phyloP scores from a whole-genome alignment of 2,888 invertebrate species.

The Meiosimyza platycephala region DNA sequence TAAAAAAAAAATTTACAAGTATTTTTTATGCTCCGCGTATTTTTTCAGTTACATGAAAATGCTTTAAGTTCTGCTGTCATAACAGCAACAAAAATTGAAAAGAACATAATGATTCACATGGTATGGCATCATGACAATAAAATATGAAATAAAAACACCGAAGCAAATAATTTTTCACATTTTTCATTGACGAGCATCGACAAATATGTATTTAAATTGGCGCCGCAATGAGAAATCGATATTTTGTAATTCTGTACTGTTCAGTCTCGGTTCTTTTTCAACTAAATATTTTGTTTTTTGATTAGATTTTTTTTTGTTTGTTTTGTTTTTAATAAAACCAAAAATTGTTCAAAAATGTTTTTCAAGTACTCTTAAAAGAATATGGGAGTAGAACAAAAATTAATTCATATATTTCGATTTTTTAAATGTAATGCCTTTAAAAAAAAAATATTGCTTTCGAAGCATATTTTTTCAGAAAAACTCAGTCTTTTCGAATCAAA shows the following conservation, averaged over 20 bases:
- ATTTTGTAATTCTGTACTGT: background rate
- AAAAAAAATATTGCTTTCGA: no score
- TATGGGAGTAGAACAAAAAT: no score
- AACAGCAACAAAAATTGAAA: conserved; percentile 4
- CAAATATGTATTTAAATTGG: conserved; percentile 12
- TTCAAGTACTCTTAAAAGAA: no score
- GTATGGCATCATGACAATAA: background rate
- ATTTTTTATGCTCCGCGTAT: background rate
- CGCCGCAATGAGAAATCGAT: conserved; percentile 14
- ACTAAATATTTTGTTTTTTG: no score
- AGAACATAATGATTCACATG: background rate
- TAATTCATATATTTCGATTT: no score
- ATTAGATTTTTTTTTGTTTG: no score
- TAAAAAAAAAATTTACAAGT: conserved; percentile 3
- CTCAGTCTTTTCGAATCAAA: no score
- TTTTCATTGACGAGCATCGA: conserved; percentile 16
- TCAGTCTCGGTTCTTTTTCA: no score
- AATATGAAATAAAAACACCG: background rate
- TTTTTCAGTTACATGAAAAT: conserved; percentile 21
- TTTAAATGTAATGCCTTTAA: no score
- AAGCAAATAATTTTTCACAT: background rate
- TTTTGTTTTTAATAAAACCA: no score
- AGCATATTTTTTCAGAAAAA: no score
- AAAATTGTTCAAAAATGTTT: no score
- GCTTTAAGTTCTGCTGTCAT: conserved; percentile 25